phyloP scores from a whole-genome alignment of 37 sponge, comb jelly and placozoan genomes.

The Axinella damicornis region DNA sequence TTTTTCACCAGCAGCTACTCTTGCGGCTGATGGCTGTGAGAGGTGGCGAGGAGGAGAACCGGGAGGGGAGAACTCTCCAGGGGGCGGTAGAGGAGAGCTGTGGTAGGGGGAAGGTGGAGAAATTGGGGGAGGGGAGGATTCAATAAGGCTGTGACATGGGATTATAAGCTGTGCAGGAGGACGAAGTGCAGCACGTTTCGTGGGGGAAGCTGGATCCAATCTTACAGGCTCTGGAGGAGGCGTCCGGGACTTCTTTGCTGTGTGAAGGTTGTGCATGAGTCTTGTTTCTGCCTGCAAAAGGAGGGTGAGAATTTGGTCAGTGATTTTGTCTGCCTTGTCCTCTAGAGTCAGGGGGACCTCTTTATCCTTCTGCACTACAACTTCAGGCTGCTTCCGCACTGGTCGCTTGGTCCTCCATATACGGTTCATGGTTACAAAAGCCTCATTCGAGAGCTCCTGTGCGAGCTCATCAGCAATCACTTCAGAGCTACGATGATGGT shows the following conservation, averaged over 20 bases:
- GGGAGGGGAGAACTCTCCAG: slow-evolving; percentile 49
- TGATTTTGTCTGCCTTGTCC: slow-evolving; percentile 56
- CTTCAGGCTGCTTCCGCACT: background rate
- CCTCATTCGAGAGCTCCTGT: slow-evolving; percentile 66
- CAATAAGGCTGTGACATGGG: background rate
- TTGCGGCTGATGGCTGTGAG: slow-evolving; percentile 24
- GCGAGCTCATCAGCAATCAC: slow-evolving; percentile 29
- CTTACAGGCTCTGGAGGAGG: background rate
- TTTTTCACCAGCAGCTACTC: slow-evolving; percentile 34
- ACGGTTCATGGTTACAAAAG: slow-evolving; percentile 44
- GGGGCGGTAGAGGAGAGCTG: background rate
- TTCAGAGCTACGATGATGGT: background rate
- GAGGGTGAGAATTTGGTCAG: slow-evolving; percentile 49
- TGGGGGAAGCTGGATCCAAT: background rate
- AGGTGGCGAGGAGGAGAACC: slow-evolving; percentile 52
- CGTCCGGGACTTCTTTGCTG: slow-evolving; percentile 6
- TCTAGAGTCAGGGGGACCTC: slow-evolving; percentile 17
- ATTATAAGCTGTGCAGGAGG: background rate
- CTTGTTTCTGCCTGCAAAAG: slow-evolving; percentile 53
- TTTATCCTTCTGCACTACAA: slow-evolving; percentile 3
- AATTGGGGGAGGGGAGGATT: slow-evolving; percentile 29
- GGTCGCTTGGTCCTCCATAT: slow-evolving; percentile 24
- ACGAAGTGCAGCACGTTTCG: background rate
- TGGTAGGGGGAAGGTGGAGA: slow-evolving; percentile 39
- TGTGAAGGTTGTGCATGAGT: slow-evolving; percentile 20